Base-by-base conservation (phyloP, 2,113 vertebrate genomes). In the Lagopus muta region DNA sequence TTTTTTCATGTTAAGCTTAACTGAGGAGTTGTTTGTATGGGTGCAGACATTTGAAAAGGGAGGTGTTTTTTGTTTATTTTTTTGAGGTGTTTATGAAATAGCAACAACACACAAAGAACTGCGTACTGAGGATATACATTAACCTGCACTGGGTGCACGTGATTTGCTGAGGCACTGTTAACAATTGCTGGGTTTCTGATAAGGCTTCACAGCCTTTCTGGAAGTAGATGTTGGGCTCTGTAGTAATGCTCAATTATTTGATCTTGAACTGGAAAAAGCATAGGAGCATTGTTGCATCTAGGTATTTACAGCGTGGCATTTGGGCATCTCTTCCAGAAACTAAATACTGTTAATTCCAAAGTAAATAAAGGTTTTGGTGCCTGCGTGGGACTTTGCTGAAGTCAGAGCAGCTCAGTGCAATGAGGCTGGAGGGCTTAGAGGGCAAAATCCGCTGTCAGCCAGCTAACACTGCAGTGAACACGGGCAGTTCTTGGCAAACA, bases 371-470 rank as follows among this genome's bases (percentile, higher is more conserved):
- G 47, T 60, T 88, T 93, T 17, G 22, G 45, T 88, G 55, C 25
- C 8, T 11, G 2, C 13, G 6, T 82, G 67, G 52, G 75, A 47
- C 48, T 91, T 92, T 87, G 40, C 30, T 82, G 72, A 45, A 47
- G 25, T 65, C 28, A 21, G 47, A 71, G 58, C 38, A 40, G 82
- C 82, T 92, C 48, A 71, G 76, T 2, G 2, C 5, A 24, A 40
- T 42, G 27, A 64, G 66, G 62, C 45, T 3, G 42, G 91, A 48
- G 55, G 19, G 38, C 11, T 94, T 77, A 86, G 54, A 61, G 62
- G 82, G 60, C 66, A 86, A 74, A 82, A 21, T 89, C 57, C 64
- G 13, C 74, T 92, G 38, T 83, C 85, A 77, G 42, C 73, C 85
- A 18, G 69, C 86, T 50, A 40, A 47, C 28, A n/a, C 30, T 78